These are phyloP conservation scores for Hephaestus fuliginosus DNA, from an alignment of 2,797 vertebrate species.

Conservation along the genomic window DNA sequence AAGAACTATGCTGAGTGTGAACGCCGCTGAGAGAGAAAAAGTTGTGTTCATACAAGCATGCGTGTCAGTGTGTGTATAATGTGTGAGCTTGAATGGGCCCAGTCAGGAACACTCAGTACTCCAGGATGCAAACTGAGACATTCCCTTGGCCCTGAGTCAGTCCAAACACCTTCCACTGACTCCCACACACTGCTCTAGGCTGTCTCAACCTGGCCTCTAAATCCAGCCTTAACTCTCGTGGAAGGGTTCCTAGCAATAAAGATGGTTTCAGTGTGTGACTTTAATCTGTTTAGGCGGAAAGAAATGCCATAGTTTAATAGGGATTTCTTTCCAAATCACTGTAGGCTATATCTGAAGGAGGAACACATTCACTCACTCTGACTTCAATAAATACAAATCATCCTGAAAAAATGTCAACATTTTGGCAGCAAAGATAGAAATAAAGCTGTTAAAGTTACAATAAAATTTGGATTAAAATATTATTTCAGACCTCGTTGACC, in stretches of 20 bases:
- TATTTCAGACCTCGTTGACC: neutral
- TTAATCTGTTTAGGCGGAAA: constrained; percentile 26
- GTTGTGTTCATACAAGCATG: constrained; percentile 19
- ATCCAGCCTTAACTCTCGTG: constrained; percentile 8
- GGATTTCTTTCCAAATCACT: constrained; percentile 19
- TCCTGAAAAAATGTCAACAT: neutral
- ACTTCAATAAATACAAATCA: constrained; percentile 6
- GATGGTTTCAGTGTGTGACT: constrained; percentile 20
- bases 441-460: neutral
- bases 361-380: constrained; percentile 8
- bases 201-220: constrained; percentile 35
- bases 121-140: constrained; percentile 54
- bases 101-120: constrained; percentile 40
- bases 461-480: too few relatives aligned
- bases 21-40: neutral
- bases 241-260: constrained; percentile 13
- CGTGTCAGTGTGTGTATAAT: constrained; percentile 10
- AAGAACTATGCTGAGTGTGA: neutral
- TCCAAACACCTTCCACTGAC: constrained; percentile 59
- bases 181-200: constrained; percentile 49
- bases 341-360: neutral
- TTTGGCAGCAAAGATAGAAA: neutral
- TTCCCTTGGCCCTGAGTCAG: constrained; percentile 55
- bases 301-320: constrained; percentile 8
- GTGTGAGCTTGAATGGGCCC: constrained; percentile 38